These are phyloP conservation scores for Drosophila pectinifera DNA, from an alignment of 1,140 invertebrate genomes.

Conservation along the genomic window DNA sequence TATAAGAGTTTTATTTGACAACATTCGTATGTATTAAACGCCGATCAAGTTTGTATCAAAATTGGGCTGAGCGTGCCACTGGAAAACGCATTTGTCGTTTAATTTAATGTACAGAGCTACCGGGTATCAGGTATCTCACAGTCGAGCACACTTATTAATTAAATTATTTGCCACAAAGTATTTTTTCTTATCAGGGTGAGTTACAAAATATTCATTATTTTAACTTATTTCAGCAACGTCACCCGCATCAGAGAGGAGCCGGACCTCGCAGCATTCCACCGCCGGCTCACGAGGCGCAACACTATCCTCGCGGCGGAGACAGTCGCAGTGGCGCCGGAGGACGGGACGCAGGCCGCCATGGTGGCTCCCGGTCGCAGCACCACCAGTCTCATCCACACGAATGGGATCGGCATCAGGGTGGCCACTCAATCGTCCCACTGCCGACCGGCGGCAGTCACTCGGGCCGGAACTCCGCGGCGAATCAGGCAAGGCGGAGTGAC, in stretches of 20 bases:
- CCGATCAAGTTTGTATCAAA: no score
- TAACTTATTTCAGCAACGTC: constrained; percentile 83
- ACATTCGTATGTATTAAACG: no score
- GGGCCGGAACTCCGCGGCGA: constrained; percentile 64
- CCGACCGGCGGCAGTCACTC: constrained; percentile 71
- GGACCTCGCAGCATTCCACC: constrained; percentile 87
- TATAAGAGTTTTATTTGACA: no score
- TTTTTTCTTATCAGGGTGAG: neutral
- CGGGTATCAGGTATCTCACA: no score
- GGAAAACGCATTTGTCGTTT: no score
- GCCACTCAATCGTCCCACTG: constrained; percentile 72
- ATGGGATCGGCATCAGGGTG: constrained; percentile 80
- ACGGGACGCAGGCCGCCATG: constrained; percentile 49
- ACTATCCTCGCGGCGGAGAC: constrained; percentile 57
- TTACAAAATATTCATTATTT: neutral
- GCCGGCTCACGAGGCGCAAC: constrained; percentile 77
- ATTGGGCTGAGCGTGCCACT: no score
- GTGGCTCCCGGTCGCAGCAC: constrained; percentile 58
- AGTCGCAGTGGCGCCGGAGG: constrained; percentile 30
- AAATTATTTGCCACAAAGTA: no score
- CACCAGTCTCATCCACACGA: constrained; percentile 75
- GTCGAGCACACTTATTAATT: no score
- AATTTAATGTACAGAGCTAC: no score
- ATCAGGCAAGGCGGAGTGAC: constrained; percentile 74
- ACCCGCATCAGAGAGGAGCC: constrained; percentile 84